Percentiles rank a stretch among this genome's conserved stretches.
These are phyloP conservation scores for Encarsia formosa DNA, from an alignment of 2,888 invertebrate species.

Conservation along the genomic window DNA sequence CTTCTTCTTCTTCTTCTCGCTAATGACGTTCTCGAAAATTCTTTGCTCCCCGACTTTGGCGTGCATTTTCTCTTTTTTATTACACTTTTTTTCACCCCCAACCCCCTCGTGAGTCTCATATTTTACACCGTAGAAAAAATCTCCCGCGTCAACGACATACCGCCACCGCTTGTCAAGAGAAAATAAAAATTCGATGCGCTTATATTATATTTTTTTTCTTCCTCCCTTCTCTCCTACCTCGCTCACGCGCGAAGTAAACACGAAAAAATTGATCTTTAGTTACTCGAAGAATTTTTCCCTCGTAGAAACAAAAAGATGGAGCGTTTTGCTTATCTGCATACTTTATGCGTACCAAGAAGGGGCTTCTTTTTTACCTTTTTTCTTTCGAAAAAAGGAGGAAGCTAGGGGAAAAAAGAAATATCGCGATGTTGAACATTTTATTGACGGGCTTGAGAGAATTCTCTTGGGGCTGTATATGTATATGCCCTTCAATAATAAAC, in stretches of 20 bases:
- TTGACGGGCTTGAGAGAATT: too few relatives aligned
- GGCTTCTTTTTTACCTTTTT: too few relatives aligned
- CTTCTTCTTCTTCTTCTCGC: not conserved
- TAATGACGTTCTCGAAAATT: slow-evolving; percentile 16
- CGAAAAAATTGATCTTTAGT: too few relatives aligned
- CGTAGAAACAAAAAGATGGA: too few relatives aligned
- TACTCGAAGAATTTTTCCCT: not conserved
- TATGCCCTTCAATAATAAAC: too few relatives aligned
- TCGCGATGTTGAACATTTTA: not conserved
- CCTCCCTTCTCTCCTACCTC: not conserved
- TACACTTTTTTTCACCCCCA: slow-evolving; percentile 3
- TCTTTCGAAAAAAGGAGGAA: too few relatives aligned
- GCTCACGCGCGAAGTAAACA: not conserved
- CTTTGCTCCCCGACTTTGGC: not conserved
- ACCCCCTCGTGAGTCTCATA: not conserved
- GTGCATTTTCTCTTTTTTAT: slow-evolving; percentile 7
- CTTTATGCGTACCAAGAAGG: too few relatives aligned
- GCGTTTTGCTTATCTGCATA: too few relatives aligned
- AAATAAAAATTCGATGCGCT: not conserved
- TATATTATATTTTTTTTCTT: not conserved
- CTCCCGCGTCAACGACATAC: slow-evolving; percentile 6
- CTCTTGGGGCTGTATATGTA: too few relatives aligned
- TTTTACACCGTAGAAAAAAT: not conserved
- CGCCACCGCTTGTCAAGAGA: not conserved
- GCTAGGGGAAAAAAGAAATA: not conserved